Evolutionary conservation across 1,140 invertebrate species (phyloP).

Genomic region (Drosophila prosaltans): DNA sequence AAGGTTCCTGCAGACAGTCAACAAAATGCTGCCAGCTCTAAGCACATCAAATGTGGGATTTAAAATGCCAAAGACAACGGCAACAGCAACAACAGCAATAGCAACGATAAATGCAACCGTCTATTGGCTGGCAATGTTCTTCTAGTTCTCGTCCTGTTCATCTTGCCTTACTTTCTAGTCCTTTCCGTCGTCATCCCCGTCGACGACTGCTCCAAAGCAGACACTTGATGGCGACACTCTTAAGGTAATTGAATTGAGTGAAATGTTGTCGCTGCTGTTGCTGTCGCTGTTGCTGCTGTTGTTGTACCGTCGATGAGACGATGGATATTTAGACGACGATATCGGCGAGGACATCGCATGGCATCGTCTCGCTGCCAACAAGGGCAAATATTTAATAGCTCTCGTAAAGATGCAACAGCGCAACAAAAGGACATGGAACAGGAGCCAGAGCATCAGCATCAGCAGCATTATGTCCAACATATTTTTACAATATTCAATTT

Average conservation of each 20-base stretch:
- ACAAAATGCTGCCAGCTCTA: conserved; percentile 58
- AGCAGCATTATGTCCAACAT: conserved; percentile 65
- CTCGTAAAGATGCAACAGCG: conserved; percentile 46
- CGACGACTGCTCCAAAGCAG: conserved; percentile 44
- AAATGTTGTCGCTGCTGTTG: conserved; percentile 70
- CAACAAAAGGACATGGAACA: conserved; percentile 35
- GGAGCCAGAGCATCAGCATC: not conserved
- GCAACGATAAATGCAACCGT: conserved; percentile 31
- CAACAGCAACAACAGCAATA: conserved; percentile 33
- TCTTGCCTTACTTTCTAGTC: not conserved
- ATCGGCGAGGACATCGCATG: conserved; percentile 46
- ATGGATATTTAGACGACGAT: conserved; percentile 63
- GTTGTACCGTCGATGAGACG: conserved; percentile 59
- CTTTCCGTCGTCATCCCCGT: conserved; percentile 31
- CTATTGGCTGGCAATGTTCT: conserved; percentile 9
- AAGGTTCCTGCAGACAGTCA: conserved; percentile 36
- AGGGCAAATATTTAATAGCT: conserved; percentile 74
- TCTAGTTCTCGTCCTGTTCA: conserved; percentile 9
- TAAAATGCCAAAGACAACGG: conserved; percentile 71
- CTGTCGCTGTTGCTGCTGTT: conserved; percentile 49
- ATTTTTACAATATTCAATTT: conserved; percentile 79
- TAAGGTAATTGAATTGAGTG: conserved; percentile 82
- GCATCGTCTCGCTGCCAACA: conserved; percentile 35
- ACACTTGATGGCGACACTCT: conserved; percentile 79
- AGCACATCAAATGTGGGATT: conserved; percentile 80